A percentile compares a stretch with the other conserved stretches of the same genome.
Evolutionary conservation across 1,140 invertebrate genomes (phyloP).

Genomic region (Microplitis demolitor): DNA sequence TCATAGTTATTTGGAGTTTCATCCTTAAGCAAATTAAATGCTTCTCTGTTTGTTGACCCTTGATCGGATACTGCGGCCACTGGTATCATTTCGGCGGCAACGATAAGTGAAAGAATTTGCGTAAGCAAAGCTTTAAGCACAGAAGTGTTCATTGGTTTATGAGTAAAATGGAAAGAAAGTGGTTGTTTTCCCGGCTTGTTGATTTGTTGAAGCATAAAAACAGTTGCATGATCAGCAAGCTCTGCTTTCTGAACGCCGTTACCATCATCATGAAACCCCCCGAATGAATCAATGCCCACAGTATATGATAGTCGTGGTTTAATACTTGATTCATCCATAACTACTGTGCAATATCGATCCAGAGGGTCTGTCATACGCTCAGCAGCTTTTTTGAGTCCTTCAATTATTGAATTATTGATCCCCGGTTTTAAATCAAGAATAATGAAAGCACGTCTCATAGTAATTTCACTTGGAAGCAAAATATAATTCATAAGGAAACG

Average conservation of each 20-base stretch:
- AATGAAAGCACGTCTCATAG: neutral
- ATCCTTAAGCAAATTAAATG: neutral
- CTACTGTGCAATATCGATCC: neutral
- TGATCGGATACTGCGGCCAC: neutral
- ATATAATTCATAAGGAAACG: neutral
- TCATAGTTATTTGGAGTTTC: neutral
- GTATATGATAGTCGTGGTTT: neutral
- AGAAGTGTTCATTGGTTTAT: neutral
- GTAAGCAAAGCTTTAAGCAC: neutral
- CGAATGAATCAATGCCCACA: neutral
- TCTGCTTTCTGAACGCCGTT: neutral
- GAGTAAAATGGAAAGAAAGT: neutral
- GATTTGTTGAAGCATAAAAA: neutral
- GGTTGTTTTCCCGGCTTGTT: neutral
- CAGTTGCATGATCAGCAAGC: neutral
- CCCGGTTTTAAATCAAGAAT: neutral
- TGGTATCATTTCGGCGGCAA: neutral
- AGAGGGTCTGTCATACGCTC: neutral
- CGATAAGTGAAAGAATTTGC: neutral
- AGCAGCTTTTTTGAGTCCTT: neutral
- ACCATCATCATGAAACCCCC: neutral
- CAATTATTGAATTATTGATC: neutral
- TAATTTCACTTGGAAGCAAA: neutral
- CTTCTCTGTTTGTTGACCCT: neutral
- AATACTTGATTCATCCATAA: neutral